A percentile compares a stretch with the other conserved stretches of the same genome.
These are phyloP conservation scores for Caenorhabditis becei DNA, from an alignment of 2,888 invertebrate species.

Conservation along the genomic window DNA sequence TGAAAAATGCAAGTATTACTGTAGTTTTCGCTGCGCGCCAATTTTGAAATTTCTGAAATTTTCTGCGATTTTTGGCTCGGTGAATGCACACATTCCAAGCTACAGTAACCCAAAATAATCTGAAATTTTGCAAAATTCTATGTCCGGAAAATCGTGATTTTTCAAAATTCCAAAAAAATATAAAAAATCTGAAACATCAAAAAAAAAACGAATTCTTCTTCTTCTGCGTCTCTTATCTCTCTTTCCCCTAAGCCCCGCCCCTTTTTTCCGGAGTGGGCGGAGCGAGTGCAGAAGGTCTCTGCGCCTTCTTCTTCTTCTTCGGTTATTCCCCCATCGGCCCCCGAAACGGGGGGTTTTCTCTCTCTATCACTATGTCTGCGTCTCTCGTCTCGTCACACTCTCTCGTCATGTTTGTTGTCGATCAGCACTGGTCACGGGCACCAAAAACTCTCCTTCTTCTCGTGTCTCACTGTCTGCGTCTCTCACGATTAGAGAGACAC, in stretches of 20 bases:
- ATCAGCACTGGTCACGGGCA: constrained; percentile 12
- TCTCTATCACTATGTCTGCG: constrained; percentile 3
- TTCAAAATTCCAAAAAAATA: too few relatives aligned
- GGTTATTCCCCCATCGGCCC: neutral
- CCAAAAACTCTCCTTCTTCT: constrained; percentile 18
- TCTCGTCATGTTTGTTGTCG: constrained; percentile 2
- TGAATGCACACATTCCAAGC: too few relatives aligned
- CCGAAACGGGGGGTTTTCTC: neutral
- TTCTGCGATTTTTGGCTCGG: too few relatives aligned
- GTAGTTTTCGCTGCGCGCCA: too few relatives aligned
- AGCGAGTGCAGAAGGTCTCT: constrained; percentile 16
- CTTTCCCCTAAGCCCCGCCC: constrained; percentile 15
- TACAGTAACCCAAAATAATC: too few relatives aligned
- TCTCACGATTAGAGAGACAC: constrained; percentile 27
- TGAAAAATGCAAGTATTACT: too few relatives aligned
- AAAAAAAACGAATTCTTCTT: too few relatives aligned
- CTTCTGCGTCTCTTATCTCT: constrained; percentile 9
- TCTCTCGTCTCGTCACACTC: neutral
- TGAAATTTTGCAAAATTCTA: too few relatives aligned
- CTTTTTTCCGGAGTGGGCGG: constrained; percentile 42
- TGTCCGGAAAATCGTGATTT: too few relatives aligned
- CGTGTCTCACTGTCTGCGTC: constrained; percentile 20
- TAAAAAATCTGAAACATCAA: too few relatives aligned
- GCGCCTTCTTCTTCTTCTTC: neutral
- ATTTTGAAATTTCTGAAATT: too few relatives aligned